phyloP scores from a whole-genome alignment of 2,888 invertebrate genomes.

The Sarcophaga rosellei region DNA sequence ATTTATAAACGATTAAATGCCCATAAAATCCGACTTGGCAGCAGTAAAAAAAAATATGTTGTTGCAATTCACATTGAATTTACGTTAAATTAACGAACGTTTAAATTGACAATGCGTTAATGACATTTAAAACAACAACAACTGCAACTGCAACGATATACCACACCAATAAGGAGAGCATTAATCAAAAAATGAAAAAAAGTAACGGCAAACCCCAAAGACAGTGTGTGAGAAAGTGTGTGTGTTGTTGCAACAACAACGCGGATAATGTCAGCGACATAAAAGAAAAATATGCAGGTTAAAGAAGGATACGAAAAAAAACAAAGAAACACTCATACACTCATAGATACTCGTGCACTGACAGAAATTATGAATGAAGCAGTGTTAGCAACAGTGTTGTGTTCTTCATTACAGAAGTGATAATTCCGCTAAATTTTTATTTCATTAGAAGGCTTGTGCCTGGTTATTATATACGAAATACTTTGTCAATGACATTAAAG shows the following conservation, averaged over 20 bases:
- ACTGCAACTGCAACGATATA: slow-evolving; percentile 6
- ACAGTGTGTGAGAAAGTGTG: too few relatives aligned
- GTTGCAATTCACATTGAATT: slow-evolving; percentile 66
- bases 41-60: slow-evolving; percentile 43
- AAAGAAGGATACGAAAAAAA: slow-evolving; percentile 37
- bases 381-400: too few relatives aligned
- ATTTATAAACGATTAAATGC: slow-evolving; percentile 68
- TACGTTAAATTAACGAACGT: slow-evolving; percentile 68
- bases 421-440: too few relatives aligned
- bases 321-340: slow-evolving; percentile 27
- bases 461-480: too few relatives aligned
- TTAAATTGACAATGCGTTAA: slow-evolving; percentile 69
- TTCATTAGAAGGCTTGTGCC: too few relatives aligned
- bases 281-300: slow-evolving; percentile 35
- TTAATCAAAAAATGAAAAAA: slow-evolving; percentile 16
- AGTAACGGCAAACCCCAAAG: slow-evolving; percentile 21
- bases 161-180: slow-evolving; percentile 28
- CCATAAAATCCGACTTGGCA: slow-evolving; percentile 64
- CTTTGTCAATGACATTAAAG: too few relatives aligned
- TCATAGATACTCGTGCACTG: neutral
- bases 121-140: slow-evolving; percentile 62
- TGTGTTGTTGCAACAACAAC: too few relatives aligned
- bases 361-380: too few relatives aligned
- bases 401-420: too few relatives aligned
- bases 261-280: neutral